Conservation (phyloP, 2,888 invertebrate species). For the Chymomyza amoena region DNA sequence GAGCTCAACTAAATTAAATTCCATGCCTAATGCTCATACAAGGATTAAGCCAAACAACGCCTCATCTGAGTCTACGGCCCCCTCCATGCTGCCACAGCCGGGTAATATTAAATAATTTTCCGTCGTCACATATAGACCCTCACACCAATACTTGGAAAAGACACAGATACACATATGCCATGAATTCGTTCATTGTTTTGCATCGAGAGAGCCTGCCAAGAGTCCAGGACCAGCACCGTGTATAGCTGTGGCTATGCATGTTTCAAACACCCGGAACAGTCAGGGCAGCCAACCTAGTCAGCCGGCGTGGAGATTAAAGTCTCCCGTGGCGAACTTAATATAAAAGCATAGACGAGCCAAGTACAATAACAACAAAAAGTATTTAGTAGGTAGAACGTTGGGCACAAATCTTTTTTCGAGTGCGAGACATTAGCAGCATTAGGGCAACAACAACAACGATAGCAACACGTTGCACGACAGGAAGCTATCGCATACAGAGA, state of each 20-base stretch:
- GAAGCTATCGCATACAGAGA: conserved; percentile 33
- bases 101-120: conserved; percentile 69
- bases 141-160: conserved; percentile 19
- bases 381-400: conserved; percentile 41
- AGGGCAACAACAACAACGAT: conserved; percentile 47
- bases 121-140: conserved; percentile 22
- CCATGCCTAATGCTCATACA: conserved; percentile 72
- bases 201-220: conserved; percentile 46
- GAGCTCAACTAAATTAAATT: conserved; percentile 75
- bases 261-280: conserved; percentile 20
- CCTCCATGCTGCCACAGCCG: conserved; percentile 31
- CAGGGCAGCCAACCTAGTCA: conserved; percentile 41
- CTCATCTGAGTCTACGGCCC: conserved; percentile 32
- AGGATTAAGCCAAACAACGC: conserved; percentile 68
- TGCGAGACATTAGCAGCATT: conserved; percentile 72
- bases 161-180: conserved; percentile 65
- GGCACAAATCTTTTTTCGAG: conserved; percentile 60
- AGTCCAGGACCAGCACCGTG: conserved; percentile 3
- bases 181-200: conserved; percentile 67
- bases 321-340: conserved; percentile 79
- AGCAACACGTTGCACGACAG: conserved; percentile 9
- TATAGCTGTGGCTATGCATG: background rate
- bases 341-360: conserved; percentile 66
- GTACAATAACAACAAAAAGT: conserved; percentile 44
- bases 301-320: conserved; percentile 72